Evolutionary conservation across 2,797 vertebrate species (phyloP), one percentile per base, ranked within the genome.

Genomic region (Buphagus erythrorhynchus): DNA sequence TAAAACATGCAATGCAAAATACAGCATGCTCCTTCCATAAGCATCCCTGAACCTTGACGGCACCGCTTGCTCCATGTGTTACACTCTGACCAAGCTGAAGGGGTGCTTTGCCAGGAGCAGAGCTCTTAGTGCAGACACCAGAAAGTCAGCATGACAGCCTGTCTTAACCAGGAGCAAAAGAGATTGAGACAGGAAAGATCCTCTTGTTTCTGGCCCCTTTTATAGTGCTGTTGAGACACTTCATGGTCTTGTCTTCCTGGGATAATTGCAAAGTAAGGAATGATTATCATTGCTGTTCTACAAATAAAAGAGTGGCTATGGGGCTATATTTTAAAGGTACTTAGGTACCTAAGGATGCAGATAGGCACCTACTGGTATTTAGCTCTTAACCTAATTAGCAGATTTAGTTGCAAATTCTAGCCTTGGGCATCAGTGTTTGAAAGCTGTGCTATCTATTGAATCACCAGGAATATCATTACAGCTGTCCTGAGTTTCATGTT

Each of bases 321-420:
- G 54, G 68, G 42, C 42, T 77, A 3, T 67, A 80, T 90, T 91
- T 91, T 86, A 65, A 88, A 94, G 42, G 91, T 74, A 86, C 69
- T 77, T 88, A 67, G 28, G 73, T 74, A 68, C 54, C 76, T 90
- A 52, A 88, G 88, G 66, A 80, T 71, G 72, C 57, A 91, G 57
- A 83, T 46, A 91, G 58, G 68, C 72, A 83, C 76, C 66, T 88
- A 83, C 61, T 61, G 82, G 49, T 94, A 83, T 80, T 95, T 77
- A 93, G 89, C 57, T 80, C 82, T 77, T 90, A 69, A 88, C 35
- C 65, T 93, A 91, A 95, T 92, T 72, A 93, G 76, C 65, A 91
- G 72, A 88, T 95, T 93, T 91, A 95, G 52, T 68, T 94, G 82
- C 79, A 93, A 91, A 93, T 78, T 88, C 66, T 90, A 90, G 82